Evolutionary conservation across 2,888 invertebrate species (phyloP).

Genomic region (Chrysotoxum bicinctum): DNA sequence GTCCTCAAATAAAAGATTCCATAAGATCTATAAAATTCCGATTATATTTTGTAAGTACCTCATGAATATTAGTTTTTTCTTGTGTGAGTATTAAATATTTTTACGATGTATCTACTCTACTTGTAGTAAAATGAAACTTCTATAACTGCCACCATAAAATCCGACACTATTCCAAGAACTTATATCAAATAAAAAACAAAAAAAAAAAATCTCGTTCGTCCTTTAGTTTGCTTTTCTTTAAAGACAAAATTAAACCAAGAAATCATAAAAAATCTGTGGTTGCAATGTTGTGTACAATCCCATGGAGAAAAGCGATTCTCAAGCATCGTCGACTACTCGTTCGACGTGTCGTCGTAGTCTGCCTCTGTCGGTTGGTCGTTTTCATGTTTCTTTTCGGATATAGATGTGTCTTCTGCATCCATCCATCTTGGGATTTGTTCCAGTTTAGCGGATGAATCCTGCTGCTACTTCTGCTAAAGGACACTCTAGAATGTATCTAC

Average conservation of each 20-base stretch:
- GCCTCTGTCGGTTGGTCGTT: neutral
- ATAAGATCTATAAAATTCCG: neutral
- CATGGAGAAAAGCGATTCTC: neutral
- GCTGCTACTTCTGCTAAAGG: conserved; percentile 20
- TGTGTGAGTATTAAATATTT: neutral
- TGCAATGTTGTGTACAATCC: neutral
- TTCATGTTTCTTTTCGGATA: neutral
- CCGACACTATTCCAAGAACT: neutral
- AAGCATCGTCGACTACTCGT: neutral
- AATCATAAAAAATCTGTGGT: conserved; percentile 40
- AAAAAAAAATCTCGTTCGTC: conserved; percentile 24
- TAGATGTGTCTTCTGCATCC: conserved; percentile 9
- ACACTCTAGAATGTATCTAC: conserved; percentile 32
- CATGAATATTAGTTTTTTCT: neutral
- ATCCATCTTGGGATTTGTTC: conserved; percentile 44
- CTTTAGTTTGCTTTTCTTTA: conserved; percentile 4
- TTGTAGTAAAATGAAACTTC: neutral
- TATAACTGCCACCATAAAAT: neutral
- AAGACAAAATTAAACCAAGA: conserved; percentile 46
- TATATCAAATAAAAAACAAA: neutral
- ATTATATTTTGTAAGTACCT: neutral
- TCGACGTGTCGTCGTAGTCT: neutral
- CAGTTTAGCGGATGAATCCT: conserved; percentile 33
- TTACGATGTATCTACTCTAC: neutral
- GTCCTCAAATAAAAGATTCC: neutral